Evolutionary conservation across 2,888 invertebrate genomes (phyloP).

Genomic region (Andrena haemorrhoa): DNA sequence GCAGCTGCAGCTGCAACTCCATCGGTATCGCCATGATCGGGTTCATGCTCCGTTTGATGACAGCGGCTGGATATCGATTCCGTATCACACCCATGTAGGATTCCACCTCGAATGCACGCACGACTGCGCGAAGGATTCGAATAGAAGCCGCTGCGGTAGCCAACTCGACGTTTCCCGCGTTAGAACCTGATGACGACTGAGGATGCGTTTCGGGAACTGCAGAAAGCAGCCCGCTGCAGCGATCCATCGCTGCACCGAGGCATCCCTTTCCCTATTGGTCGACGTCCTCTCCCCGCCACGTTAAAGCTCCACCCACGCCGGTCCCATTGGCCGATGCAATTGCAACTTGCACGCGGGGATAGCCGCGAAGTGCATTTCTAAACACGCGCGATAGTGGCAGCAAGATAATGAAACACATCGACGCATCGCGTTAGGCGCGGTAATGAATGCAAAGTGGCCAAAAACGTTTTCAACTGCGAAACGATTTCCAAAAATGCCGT

Average conservation of each 20-base stretch:
- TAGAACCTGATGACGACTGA: constrained; percentile 43
- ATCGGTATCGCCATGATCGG: constrained; percentile 63
- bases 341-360: constrained; percentile 12
- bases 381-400: constrained; percentile 16
- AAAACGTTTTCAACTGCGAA: neutral
- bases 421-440: neutral
- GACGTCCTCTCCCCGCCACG: constrained; percentile 21
- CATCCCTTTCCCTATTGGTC: constrained; percentile 39
- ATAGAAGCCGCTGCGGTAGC: neutral
- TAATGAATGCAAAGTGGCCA: too few species aligned
- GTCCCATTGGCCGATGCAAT: constrained; percentile 51
- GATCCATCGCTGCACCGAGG: constrained; percentile 39
- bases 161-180: constrained; percentile 16
- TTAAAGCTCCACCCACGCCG: constrained; percentile 49
- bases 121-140: neutral
- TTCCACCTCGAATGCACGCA: constrained; percentile 2
- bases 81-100: constrained; percentile 12
- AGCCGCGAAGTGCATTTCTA: constrained; percentile 30
- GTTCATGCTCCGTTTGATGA: constrained; percentile 59
- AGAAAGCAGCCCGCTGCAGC: constrained; percentile 25
- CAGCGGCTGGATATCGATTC: neutral
- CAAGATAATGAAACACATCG: neutral
- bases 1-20: constrained; percentile 73
- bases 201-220: constrained; percentile 19
- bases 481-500: neutral